Evolutionary conservation across 2,888 invertebrate species (phyloP), one percentile per base, ranked within the genome.

Genomic region (Lacanobia oleracea): DNA sequence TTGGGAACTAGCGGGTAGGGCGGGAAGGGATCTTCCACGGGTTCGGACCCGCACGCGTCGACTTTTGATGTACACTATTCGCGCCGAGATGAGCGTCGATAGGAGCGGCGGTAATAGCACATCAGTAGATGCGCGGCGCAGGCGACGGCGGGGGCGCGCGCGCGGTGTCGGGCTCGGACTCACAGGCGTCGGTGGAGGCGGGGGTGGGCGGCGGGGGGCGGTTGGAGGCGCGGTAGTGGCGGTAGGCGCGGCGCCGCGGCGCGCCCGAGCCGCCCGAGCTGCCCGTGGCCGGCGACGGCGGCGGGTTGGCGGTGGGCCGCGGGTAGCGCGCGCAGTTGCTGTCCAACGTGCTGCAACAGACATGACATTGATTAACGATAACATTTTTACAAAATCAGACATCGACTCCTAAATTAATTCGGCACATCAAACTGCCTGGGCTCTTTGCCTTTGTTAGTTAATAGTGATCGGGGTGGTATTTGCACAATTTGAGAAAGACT

Each of bases 181-280:
- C 98, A 91, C 98, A 98, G 88, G 98, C 99, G 82, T 99, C 98
- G 86, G 99, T 99, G 50, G 99, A 99, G 83, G 98, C 98, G 90
- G 99, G 99, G 0, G 99, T 99, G 33, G 99, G 99, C 16, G 99
- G 99, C 40, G 99, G 99, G 10, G 99, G 99, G 0, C 98, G 98
- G 91, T 98, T 98, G 94, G 97, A 97, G 78, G 98, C 98, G 82
- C 97, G 93, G 92, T 98, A 98, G 92, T 98, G 97, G 40, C 98
- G 96, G 92, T 98, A 98, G 2, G 98, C 97, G 73, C 97, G 97
- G 68, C 98, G 97, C 21, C 97, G 95, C 94, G 96, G 83, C 12
- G 98, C 98, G 91, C 97, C 86, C 89, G 83, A 14, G 98, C 98
- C 91, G 97, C 86, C 90, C 94, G 96, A 84, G 96, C 97, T 88